Base-by-base conservation (phyloP, 2,888 invertebrate genomes). In the Gibbula magus region DNA sequence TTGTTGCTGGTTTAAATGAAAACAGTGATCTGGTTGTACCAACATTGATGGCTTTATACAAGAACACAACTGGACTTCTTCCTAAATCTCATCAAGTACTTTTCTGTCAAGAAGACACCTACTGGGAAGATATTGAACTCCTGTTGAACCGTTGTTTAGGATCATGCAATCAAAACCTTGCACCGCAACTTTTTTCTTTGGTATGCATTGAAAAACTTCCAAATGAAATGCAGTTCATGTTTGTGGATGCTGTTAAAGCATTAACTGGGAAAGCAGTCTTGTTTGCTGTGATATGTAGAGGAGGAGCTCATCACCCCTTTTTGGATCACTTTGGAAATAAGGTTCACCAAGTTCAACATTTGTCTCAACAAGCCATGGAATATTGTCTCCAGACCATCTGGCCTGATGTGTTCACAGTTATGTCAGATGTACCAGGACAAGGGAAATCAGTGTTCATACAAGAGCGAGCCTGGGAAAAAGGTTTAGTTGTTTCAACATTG, bases 71-170 rank as follows among this genome's bases (percentile, higher is more conserved):
- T 13, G 54, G 82, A n/a, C 45, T 51, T 22, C 67, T 87, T 29
- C 88, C 88, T 8, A 81, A 84, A 45, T 80, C 88, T 10, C 81
- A 81, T 35, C 85, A 88, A 39, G 61, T 88, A 16, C 75, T 88
- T 7, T 82, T 88, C 18, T 88, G 88, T 54, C 75, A 79, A 8
- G 66, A 75, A 53, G 82, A 84, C 22, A 88, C 88, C 53, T 67
- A 66, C 52, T 83, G 83, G 83, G 81, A 83, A 78, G 86, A 88
- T 66, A 70, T 88, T 8, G 77, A 82, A 10, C 75, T 88, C 16
- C 56, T 88, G 10, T 20, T 88, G 1, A 66, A 77, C 16, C 39
- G 87, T 32, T 87, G 88, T 80, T n/a, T 82, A 0, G 79, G 80
- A n/a, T 52, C 81, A 22, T 18, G 18, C 0, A 20, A 18, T 20